phyloP scores from a whole-genome alignment of 2,113 vertebrate species.

The Pterocles orientalis region DNA sequence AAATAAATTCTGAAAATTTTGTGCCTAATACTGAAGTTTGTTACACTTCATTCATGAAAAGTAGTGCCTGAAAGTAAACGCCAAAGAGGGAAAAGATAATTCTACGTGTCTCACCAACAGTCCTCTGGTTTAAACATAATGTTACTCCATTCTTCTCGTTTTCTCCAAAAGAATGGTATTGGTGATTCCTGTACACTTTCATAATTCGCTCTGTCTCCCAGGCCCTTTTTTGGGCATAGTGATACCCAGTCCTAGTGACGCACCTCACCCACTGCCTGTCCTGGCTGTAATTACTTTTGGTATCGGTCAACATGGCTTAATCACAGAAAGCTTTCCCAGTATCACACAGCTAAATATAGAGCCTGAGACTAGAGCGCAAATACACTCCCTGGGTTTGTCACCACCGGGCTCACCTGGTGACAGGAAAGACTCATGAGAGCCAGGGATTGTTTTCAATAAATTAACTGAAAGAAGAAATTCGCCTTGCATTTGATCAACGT shows the following conservation, averaged over 20 bases:
- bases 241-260: not conserved
- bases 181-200: not conserved
- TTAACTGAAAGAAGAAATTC: not conserved
- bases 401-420: not conserved
- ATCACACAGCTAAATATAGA: constrained; percentile 34
- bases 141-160: accelerated
- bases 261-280: not conserved
- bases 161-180: not conserved
- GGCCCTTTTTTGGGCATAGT: not conserved
- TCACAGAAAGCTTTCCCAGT: not conserved
- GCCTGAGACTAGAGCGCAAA: constrained; percentile 54
- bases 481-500: accelerated
- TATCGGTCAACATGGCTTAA: constrained; percentile 50
- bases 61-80: not conserved
- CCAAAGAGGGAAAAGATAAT: not conserved
- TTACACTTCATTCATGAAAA: not conserved
- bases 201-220: not conserved
- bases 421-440: not conserved
- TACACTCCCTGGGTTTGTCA: constrained; percentile 60
- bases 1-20: not conserved
- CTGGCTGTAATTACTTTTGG: not conserved
- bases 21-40: not conserved
- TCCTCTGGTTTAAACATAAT: not conserved
- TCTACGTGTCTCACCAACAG: not conserved
- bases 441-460: not conserved